These are phyloP conservation scores for Lagopus muta DNA, from an alignment of 2,113 vertebrate genomes.

Conservation along the genomic window DNA sequence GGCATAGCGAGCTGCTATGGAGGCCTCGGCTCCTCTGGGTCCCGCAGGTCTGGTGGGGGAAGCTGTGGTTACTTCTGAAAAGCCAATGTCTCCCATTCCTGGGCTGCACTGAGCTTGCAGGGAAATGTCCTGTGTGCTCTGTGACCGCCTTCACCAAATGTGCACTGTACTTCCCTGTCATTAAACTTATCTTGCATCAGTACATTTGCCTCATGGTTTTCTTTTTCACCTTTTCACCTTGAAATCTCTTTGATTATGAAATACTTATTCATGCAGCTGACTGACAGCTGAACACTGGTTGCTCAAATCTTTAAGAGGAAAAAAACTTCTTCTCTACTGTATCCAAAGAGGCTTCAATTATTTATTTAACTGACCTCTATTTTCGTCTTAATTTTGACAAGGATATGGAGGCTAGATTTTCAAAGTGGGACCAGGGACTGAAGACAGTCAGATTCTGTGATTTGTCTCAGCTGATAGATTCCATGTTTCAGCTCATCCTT, in stretches of 20 bases:
- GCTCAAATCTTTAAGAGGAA: not conserved
- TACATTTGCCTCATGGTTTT: rapidly evolving
- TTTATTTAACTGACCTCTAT: not conserved
- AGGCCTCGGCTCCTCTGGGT: not conserved
- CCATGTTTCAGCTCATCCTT: not conserved
- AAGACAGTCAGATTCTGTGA: rapidly evolving
- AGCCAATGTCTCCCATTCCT: rapidly evolving
- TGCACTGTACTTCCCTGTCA: not conserved
- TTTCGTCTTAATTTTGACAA: not conserved
- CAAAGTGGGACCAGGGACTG: too few relatives aligned
- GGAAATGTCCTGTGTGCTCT: rapidly evolving
- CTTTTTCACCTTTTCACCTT: not conserved
- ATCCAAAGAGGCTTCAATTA: not conserved
- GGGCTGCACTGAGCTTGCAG: not conserved
- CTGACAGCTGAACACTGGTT: not conserved
- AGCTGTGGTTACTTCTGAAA: not conserved
- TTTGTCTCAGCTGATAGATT: not conserved
- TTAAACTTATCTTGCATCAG: not conserved
- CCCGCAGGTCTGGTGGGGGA: not conserved
- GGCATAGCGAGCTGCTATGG: not conserved
- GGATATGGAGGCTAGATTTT: not conserved
- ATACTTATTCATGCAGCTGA: rapidly evolving
- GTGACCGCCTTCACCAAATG: rapidly evolving
- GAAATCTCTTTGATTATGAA: not conserved
- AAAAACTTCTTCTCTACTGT: not conserved